Evolutionary conservation across 1,140 invertebrate species (phyloP), one percentile per base, ranked within the genome.

Genomic region (Cherax quadricarinatus): DNA sequence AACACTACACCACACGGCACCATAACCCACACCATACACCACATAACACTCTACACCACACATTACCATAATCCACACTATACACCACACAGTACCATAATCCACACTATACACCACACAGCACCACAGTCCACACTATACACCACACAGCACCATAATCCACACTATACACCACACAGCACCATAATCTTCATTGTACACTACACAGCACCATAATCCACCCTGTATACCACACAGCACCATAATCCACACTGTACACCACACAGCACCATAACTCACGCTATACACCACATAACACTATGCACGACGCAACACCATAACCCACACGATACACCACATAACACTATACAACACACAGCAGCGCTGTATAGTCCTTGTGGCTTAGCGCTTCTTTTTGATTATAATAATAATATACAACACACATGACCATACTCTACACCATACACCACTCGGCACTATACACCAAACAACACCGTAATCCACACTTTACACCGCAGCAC

Each of bases 21-120:
- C 78, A 70, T 70, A 70, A 5, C 66, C 21, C 66, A 70, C 66
- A 70, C 14, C 18, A 70, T 18, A 5, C 14, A 12, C 66, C 14
- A 21, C 66, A 70, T 21, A 7, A 12, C 21, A 80, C 49, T 12
- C 3, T 80, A 80, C 6, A 14, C 6, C 78, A 80, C 78, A 24
- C 78, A 41, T 41, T 0, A 41, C 30, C 30, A 41, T 41, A 41
- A 0, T 41, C 0, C 30, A 41, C 12, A 80, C 78, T 12, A 51
- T 80, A 80, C 78, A 80, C 16, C 80, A 82, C 80, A 82, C 49
- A 9, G 48, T 53, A 18, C 80, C 80, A 82, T 53, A 82, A 9
- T 21, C 18, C 49, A 82, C 80, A 82, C 80, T 21, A 41, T 41
- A 53, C 80, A 7, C 57, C 57, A n/a, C 41, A 51, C 41, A 18